Evolutionary conservation across 2,797 vertebrate species (phyloP), one percentile per base, ranked within the genome.

Genomic region (Gadopsis bispinosus): DNA sequence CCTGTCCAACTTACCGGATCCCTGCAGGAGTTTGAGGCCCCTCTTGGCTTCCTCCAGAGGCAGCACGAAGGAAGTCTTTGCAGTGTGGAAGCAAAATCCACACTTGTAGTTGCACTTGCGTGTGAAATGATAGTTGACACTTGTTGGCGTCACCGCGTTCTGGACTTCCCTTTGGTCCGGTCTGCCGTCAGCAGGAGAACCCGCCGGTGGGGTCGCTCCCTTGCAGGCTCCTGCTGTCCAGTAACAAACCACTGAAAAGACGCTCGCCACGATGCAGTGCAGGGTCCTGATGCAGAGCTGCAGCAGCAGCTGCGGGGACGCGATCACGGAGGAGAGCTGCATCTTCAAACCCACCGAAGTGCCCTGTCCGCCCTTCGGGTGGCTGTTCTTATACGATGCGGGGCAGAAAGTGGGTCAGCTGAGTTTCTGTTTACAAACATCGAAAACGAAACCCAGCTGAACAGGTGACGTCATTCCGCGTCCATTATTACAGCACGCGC

Each of bases 71-170:
- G 97, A 99, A 0, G 97, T 98, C 77, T 97, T 99, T 47, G 98
- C 97, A 0, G 97, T 99, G 93, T 99, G 98, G 89, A 99, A 99
- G 84, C 98, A 99, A 92, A 99, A 99, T 1, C 97, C 97, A 10
- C 98, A 99, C 67, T 95, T 97, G 74, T 99, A 99, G 80, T 99
- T 99, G 81, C 97, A 99, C 80, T 96, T 95, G 11, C 97, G 95
- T 0, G 97, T 98, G 74, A 98, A 99, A 83, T 99, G 98, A 43
- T 98, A 99, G 80, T 99, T 99, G 60, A 99, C 93, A 35, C 85
- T 94, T 6, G 83, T 91, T 7, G 90, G 88, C 3, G 61, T 89
- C 0, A 71, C 86, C 1, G 35, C 54, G 14, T 55, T 26, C 47
- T 37, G 12, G 1, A 1, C 37, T 5, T 8, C 5, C 0, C 20